These are phyloP conservation scores for Creontiades dilutus DNA, from an alignment of 2,888 invertebrate genomes.

Conservation along the genomic window DNA sequence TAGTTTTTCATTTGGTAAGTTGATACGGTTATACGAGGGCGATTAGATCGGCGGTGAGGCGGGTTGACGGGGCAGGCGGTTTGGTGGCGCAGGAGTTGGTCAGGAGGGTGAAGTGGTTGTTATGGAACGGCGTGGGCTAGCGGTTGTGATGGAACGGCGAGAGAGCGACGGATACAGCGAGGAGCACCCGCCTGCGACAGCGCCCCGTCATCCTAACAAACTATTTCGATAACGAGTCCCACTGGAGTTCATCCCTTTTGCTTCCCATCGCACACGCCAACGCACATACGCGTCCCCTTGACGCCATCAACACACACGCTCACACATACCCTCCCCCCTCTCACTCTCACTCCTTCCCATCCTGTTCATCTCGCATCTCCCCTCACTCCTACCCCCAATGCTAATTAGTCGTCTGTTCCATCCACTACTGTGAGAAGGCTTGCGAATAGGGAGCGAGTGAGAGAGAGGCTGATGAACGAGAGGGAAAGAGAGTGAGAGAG, in stretches of 20 bases:
- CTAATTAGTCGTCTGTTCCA: conserved; percentile 56
- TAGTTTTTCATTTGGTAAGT: conserved; percentile 59
- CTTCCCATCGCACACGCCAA: not conserved
- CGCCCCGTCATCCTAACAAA: conserved; percentile 48
- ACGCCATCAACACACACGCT: not conserved
- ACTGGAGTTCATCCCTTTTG: conserved; percentile 28
- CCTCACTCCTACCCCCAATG: not conserved
- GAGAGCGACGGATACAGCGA: conserved; percentile 18
- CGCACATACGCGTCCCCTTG: not conserved
- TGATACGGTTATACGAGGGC: conserved; percentile 27
- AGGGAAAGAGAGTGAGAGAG: not conserved
- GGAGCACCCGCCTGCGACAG: not conserved
- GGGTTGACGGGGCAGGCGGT: not conserved
- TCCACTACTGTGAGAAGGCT: not conserved
- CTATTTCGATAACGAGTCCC: conserved; percentile 64
- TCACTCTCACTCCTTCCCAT: not conserved
- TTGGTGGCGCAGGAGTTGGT: not conserved
- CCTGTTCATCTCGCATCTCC: not conserved
- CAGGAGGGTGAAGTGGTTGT: not conserved
- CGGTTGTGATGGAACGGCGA: not conserved
- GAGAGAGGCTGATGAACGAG: no score
- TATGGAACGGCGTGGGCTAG: not conserved
- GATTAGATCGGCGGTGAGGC: not conserved
- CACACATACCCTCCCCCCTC: not conserved
- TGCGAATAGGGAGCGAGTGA: no score